phyloP scores from a whole-genome alignment of 2,113 vertebrate genomes.

The Platanista minor region DNA sequence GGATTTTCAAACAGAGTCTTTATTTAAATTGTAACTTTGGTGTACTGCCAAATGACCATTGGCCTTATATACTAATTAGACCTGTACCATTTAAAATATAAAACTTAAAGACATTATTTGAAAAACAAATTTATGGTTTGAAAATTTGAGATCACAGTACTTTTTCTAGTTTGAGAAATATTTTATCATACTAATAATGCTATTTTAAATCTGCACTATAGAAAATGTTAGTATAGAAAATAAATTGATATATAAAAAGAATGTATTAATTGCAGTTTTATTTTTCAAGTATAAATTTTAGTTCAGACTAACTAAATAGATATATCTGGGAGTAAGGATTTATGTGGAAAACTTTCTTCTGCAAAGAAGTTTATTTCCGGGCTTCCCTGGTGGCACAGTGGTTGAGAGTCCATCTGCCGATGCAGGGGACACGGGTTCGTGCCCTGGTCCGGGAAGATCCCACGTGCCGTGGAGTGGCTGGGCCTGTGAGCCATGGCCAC shows the following conservation, averaged over 20 bases:
- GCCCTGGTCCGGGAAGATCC: no score
- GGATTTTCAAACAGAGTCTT: conserved; percentile 42
- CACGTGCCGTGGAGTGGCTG: no score
- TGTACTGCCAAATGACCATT: conserved; percentile 57
- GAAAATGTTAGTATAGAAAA: not conserved
- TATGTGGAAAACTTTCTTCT: not conserved
- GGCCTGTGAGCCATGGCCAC: no score
- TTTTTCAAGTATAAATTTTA: not conserved
- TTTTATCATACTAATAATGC: not conserved
- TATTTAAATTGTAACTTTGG: conserved; percentile 50
- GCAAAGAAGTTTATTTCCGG: not conserved
- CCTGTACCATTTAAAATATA: conserved; percentile 2
- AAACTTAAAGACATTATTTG: not conserved
- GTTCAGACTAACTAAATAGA: not conserved
- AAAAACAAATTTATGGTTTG: not conserved
- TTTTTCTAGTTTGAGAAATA: conserved; percentile 9
- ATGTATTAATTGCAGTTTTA: not conserved
- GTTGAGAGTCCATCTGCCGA: no score
- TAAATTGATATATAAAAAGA: not conserved
- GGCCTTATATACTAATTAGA: conserved; percentile 56
- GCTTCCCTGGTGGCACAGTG: no score
- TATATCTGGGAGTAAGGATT: not conserved
- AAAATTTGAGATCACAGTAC: not conserved
- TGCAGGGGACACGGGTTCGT: no score
- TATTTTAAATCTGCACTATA: not conserved